Evolutionary conservation across 2,113 vertebrate genomes (phyloP).

Genomic region (Struthidea cinerea): DNA sequence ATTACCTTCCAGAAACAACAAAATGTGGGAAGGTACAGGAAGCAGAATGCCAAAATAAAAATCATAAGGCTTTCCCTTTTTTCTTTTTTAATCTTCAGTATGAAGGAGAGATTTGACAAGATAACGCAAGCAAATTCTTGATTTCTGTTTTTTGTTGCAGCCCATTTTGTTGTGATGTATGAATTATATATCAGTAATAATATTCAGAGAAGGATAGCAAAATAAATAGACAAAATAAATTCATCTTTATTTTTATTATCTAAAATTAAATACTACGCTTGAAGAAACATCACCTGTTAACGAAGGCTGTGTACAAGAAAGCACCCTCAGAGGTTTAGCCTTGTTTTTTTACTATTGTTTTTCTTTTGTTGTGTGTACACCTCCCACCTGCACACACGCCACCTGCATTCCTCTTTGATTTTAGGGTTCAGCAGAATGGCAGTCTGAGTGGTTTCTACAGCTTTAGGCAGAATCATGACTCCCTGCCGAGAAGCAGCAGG

Average conservation of each 20-base stretch:
- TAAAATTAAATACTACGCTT: background rate
- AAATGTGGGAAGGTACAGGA: background rate
- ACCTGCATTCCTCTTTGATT: background rate
- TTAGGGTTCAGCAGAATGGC: background rate
- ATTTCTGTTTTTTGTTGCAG: background rate
- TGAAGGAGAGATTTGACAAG: background rate
- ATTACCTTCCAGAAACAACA: background rate
- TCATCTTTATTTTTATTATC: background rate
- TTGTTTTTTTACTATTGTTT: background rate
- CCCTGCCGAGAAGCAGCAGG: background rate
- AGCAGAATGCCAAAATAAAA: background rate
- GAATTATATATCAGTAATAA: background rate
- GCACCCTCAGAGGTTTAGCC: background rate
- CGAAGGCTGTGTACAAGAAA: rapidly evolving
- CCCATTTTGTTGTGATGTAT: background rate
- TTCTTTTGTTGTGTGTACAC: background rate
- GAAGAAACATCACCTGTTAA: background rate
- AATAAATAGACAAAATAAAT: background rate
- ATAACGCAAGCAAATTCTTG: background rate
- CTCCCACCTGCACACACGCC: background rate
- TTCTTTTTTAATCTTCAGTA: background rate
- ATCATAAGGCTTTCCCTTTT: background rate
- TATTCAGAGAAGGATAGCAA: background rate
- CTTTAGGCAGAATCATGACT: background rate
- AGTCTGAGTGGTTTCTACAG: background rate